Base-by-base conservation (phyloP, 92 coral and sea anemone genomes). In the Zoanthus gigantus region DNA sequence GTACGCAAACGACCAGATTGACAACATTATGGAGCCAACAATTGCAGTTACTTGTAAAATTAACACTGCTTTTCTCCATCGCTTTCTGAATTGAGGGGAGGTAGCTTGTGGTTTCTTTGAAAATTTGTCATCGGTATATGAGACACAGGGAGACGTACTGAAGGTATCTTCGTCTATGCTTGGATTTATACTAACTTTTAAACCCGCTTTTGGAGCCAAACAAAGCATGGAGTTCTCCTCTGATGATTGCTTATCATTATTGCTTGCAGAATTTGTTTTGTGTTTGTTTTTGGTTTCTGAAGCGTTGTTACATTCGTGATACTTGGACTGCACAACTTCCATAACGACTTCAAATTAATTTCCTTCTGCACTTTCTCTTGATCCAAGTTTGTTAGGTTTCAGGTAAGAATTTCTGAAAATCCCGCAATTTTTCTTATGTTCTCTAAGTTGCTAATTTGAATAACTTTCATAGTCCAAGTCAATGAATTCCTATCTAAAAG, bases 121-220 rank as follows among this genome's bases (percentile, higher is more conserved):
- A 68, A 81, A 81, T 56, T 81, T 50, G 65, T 81, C 85, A 66
- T 81, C 85, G 44, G 61, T 81, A 30, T 81, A 81, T 16, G 85
- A 81, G 15, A 81, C 63, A 34, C 85, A 81, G 5, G 85, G 85
- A 50, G 12, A 81, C 18, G 65, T 81, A 15, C 52, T 17, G 9
- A 5, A 46, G 2, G 85, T 81, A 42, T 66, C 44, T 50, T 46
- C 58, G 6, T 81, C 85, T 34, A 45, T 12, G 75, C 85, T 81
- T 81, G 85, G 85, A n/a, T 81, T 52, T 71, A 81, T 4, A 13
- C 63, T 65, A 8, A 47, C 85, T 81, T 67, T 81, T 45, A 81
- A 81, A 81, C 75, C 23, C 45, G 85, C n/a, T 32, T 67, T 81
- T 67, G 74, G 75, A 18, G 63, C 1, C 46, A 65, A 15, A 6